Evolutionary conservation across 2,888 invertebrate genomes (phyloP), one percentile per base, ranked within the genome.

Genomic region (Polyommatus icarus): DNA sequence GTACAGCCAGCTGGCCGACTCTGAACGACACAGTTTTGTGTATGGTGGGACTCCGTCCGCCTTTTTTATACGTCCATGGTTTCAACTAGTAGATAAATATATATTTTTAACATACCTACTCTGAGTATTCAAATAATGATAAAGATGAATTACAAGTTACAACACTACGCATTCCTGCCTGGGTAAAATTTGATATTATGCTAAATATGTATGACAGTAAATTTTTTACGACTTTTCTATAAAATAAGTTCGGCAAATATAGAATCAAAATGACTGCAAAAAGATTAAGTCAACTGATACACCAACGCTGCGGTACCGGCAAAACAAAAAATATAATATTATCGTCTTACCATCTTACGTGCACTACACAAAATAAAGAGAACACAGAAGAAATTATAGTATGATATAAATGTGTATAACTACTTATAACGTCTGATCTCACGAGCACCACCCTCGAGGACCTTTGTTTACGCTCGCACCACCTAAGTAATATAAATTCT

Each of bases 391-490:
- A 6, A 29, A 67, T 18, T 32, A 15, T 10, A 20, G 67, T 67
- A 29, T 67, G 29, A 61, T 61, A 61, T 24, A 61, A 24, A n/a
- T 36, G 71, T 18, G 71, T 36, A 36, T 71, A 20, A 40, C 36
- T 40, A n/a, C 36, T 71, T 36, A 36, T 12, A 36, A n/a, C n/a
- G 72, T 40, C 40, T 72, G 72, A 72, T 72, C 72, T 72, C 20
- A n/a, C 36, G 72, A 72, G 18, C 40, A 72, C 40, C n/a, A 72
- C 72, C 29, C 36, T 72, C 40, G n/a, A 72, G 40, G 40, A 40
- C 40, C 72, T 72, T 72, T 72, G 72, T 72, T 40, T 72, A n/a
- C 40, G 72, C 40, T 40, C 40, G 36, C 40, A 72, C 36, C n/a
- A 72, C n/a, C n/a, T 72, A 40, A 40, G 72, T 40, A n/a, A 40